Conservation (phyloP, 2,888 invertebrate species). For the Piscicola geometra region DNA sequence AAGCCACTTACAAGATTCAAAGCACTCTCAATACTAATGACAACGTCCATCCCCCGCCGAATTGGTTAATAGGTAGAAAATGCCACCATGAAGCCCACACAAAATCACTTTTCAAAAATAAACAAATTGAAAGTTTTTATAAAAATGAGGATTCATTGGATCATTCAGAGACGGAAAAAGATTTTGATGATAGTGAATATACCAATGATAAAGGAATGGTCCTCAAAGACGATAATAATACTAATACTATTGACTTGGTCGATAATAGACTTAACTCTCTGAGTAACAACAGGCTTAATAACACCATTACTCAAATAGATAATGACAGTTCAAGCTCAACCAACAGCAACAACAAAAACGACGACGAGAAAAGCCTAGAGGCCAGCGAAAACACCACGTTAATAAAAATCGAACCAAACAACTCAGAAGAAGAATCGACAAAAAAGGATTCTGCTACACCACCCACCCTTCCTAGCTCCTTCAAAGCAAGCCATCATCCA, state of each 20-base stretch:
- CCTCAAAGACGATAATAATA: neutral
- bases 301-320: neutral
- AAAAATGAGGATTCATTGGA: neutral
- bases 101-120: too few relatives aligned
- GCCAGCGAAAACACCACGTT: neutral
- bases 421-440: neutral
- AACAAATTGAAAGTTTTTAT: neutral
- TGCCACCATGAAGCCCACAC: too few relatives aligned
- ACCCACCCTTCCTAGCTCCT: neutral
- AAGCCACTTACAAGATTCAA: too few relatives aligned
- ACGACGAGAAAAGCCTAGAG: neutral
- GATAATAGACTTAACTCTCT: too few relatives aligned
- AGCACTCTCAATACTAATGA: too few relatives aligned
- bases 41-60: too few relatives aligned
- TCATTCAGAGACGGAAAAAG: too few relatives aligned
- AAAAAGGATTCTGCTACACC: neutral
- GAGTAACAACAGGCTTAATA: neutral
- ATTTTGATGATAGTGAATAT: neutral
- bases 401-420: neutral
- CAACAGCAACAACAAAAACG: neutral
- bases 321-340: neutral
- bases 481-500: neutral
- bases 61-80: too few relatives aligned
- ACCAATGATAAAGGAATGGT: neutral
- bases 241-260: too few relatives aligned